Evolutionary conservation across 2,888 invertebrate genomes (phyloP).

Genomic region (Andrena chrysosceles): DNA sequence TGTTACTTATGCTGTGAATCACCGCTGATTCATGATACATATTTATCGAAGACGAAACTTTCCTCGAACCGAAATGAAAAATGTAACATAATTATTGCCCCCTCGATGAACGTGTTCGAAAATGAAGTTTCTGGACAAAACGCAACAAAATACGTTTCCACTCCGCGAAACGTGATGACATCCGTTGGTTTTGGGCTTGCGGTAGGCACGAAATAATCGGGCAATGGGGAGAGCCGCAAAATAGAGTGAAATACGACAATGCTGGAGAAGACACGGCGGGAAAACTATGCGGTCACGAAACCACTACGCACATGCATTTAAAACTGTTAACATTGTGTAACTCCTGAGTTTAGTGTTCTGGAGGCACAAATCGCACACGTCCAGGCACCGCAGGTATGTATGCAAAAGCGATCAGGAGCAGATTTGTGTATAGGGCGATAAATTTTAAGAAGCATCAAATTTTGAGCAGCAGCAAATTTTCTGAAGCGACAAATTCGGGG

Average conservation of each 20-base stretch:
- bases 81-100: too few species aligned
- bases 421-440: too few species aligned
- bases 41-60: too few species aligned
- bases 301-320: constrained; percentile 17
- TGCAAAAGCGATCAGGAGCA: not conserved
- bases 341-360: constrained; percentile 2
- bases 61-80: too few species aligned
- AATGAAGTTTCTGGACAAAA: not conserved
- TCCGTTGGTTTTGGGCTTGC: not conserved
- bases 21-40: too few species aligned
- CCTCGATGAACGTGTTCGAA: too few species aligned
- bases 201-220: constrained; percentile 35
- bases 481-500: too few species aligned
- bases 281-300: constrained; percentile 46
- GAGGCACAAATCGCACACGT: not conserved
- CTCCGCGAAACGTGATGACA: not conserved
- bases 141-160: not conserved
- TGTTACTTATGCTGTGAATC: too few species aligned
- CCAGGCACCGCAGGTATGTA: not conserved
- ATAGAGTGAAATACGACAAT: constrained; percentile 15
- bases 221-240: constrained; percentile 56
- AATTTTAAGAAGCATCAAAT: too few species aligned
- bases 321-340: constrained; percentile 25
- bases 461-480: too few species aligned
- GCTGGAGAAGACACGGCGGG: constrained; percentile 33